These are phyloP conservation scores for Chironomus tepperi DNA, from an alignment of 1,140 invertebrate species.

Conservation along the genomic window DNA sequence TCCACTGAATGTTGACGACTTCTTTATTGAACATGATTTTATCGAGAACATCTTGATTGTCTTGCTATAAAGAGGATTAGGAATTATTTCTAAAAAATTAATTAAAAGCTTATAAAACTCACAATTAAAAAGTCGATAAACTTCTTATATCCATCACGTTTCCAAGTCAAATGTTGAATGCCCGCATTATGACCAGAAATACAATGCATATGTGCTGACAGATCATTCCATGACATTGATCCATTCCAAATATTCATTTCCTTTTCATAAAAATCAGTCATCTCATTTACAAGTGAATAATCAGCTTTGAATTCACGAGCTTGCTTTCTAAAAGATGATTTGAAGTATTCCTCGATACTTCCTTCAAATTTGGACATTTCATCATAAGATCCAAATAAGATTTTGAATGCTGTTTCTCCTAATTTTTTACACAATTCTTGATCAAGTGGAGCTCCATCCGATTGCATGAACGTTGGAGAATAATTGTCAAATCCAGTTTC, in stretches of 20 bases:
- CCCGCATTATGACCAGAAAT: conserved; percentile 53
- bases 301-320: conserved; percentile 28
- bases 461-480: not conserved
- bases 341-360: not conserved
- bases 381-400: not conserved
- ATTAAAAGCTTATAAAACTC: no score
- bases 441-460: not conserved
- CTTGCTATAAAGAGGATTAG: not conserved
- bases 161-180: conserved; percentile 38
- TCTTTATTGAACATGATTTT: conserved; percentile 42
- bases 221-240: conserved; percentile 49
- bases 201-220: conserved; percentile 45
- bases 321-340: not conserved
- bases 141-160: not conserved
- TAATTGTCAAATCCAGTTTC: conserved; percentile 27
- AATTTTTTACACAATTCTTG: not conserved
- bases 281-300: conserved; percentile 36
- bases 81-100: not conserved
- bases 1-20: conserved; percentile 44
- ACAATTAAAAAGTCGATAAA: not conserved
- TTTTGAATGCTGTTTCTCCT: not conserved
- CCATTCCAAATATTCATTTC: conserved; percentile 49
- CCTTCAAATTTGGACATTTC: not conserved
- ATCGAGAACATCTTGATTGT: not conserved
- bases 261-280: conserved; percentile 47